Percentiles rank a stretch among this genome's conserved stretches.
Conservation (phyloP, 2,113 vertebrate species). For the Excalfactoria chinensis region DNA sequence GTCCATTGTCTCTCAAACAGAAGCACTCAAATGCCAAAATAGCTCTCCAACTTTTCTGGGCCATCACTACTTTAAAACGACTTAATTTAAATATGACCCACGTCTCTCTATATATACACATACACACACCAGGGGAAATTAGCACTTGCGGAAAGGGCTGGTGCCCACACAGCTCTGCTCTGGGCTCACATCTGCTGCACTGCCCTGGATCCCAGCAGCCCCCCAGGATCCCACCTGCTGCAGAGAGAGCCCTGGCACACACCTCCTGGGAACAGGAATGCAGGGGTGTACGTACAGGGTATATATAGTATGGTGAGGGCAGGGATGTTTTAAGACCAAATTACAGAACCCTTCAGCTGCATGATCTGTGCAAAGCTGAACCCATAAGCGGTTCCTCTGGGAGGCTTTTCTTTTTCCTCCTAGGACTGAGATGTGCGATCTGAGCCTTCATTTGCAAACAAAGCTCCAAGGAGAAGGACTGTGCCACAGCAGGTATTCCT, state of each 20-base stretch:
- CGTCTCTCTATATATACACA: not conserved
- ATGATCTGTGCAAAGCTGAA: not conserved
- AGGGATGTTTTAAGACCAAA: not conserved
- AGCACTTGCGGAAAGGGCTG: not conserved
- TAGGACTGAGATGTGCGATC: fast-evolving
- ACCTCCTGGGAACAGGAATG: not conserved
- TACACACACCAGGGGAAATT: not conserved
- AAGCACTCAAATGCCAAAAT: not conserved
- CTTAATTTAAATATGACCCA: conserved; percentile 35
- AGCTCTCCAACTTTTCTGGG: conserved; percentile 63
- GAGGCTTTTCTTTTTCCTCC: not conserved
- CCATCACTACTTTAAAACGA: conserved; percentile 27
- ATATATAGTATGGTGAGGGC: not conserved
- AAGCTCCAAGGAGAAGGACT: not conserved
- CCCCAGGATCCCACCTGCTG: not conserved
- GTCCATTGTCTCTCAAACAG: conserved; percentile 22
- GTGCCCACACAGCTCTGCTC: conserved; percentile 7
- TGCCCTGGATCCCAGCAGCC: not conserved
- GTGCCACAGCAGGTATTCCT: not conserved
- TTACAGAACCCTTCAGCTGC: not conserved
- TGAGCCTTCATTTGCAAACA: not conserved
- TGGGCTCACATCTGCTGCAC: not conserved
- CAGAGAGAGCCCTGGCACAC: not conserved
- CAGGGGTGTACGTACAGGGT: not conserved
- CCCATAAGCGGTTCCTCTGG: not conserved